Percentiles rank a stretch among this genome's conserved stretches.
These are phyloP conservation scores for Pantherophis guttatus DNA, from an alignment of 2,113 vertebrate genomes.

Conservation along the genomic window DNA sequence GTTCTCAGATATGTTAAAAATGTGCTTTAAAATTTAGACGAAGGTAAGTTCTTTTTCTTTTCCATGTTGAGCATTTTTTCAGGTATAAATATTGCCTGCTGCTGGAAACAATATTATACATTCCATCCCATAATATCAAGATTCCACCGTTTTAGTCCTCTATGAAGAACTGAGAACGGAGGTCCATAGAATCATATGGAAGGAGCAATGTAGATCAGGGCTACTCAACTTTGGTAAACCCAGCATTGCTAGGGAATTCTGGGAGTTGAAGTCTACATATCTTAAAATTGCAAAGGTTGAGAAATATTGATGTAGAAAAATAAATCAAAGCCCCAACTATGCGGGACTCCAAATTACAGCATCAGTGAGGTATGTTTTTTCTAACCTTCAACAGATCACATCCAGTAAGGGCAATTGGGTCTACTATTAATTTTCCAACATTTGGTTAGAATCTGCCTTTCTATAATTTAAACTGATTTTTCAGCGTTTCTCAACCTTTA, in stretches of 20 bases:
- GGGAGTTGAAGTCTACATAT: neutral
- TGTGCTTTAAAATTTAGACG: neutral
- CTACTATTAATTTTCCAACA: neutral
- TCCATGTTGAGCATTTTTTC: neutral
- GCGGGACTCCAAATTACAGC: neutral
- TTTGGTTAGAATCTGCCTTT: neutral
- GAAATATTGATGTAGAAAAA: neutral
- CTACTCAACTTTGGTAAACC: neutral
- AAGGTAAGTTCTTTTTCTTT: neutral
- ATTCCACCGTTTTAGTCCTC: neutral
- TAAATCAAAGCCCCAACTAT: neutral
- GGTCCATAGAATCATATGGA: neutral
- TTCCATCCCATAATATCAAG: neutral
- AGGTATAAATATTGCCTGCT: neutral
- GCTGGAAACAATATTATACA: neutral
- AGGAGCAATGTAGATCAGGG: neutral
- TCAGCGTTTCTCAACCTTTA: neutral
- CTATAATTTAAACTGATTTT: neutral
- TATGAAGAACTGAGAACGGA: neutral
- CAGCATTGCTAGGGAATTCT: neutral
- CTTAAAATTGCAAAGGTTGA: neutral
- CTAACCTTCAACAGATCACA: neutral
- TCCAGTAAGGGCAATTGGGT: neutral
- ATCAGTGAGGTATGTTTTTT: neutral
- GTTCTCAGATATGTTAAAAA: neutral